phyloP scores from a whole-genome alignment of 2,888 invertebrate species.

The Polyommatus icarus region DNA sequence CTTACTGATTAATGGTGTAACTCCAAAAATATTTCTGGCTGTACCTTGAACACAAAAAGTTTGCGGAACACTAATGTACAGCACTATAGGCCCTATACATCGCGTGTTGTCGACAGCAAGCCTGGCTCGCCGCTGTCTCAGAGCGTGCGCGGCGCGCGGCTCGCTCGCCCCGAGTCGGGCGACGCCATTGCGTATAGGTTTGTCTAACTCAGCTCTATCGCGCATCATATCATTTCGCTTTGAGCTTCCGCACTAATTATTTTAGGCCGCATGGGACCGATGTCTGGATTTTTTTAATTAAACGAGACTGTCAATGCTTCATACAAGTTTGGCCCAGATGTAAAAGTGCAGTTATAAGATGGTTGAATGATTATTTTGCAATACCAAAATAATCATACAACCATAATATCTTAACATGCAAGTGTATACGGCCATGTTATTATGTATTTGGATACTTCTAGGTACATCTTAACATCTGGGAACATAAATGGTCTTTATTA shows the following conservation, averaged over 20 bases:
- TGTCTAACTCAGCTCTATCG: constrained; percentile 56
- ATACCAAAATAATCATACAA: too few species aligned
- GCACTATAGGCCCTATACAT: not conserved
- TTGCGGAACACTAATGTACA: not conserved
- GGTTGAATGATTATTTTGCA: too few species aligned
- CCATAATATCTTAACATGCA: too few species aligned
- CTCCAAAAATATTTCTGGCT: too few species aligned
- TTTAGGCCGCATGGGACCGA: not conserved
- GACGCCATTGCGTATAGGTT: constrained; percentile 69
- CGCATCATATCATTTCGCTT: constrained; percentile 40
- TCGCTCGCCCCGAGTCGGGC: constrained; percentile 56
- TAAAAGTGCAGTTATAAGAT: too few species aligned
- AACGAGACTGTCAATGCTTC: not conserved
- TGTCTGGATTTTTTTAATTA: not conserved
- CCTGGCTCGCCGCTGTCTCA: constrained; percentile 70
- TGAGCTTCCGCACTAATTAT: constrained; percentile 28
- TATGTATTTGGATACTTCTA: too few species aligned
- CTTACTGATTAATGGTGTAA: too few species aligned
- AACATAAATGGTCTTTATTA: not conserved
- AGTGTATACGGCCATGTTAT: too few species aligned
- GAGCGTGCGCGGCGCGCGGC: constrained; percentile 58
- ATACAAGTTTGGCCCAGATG: not conserved
- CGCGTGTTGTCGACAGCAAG: constrained; percentile 58
- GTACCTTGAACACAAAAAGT: too few species aligned
- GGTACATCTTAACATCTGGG: too few species aligned